Evolutionary conservation across 2,888 invertebrate species (phyloP).

Genomic region (Trichogramma evanescens): DNA sequence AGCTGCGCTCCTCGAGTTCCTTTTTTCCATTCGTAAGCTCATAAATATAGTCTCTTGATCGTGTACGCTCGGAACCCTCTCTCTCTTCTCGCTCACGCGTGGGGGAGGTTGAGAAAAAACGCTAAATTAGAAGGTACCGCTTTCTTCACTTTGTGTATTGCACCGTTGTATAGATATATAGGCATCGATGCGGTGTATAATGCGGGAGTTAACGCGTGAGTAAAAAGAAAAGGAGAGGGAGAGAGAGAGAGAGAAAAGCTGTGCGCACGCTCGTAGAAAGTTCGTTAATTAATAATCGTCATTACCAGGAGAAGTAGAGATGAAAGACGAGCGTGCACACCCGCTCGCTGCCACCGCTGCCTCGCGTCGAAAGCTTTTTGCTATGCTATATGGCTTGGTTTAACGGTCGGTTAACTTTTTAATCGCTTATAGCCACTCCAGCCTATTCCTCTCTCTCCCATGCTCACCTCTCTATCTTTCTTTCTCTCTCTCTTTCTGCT

Average conservation of each 20-base stretch:
- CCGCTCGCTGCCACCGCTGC: not conserved
- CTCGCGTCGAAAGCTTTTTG: too few species aligned
- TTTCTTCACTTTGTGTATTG: too few species aligned
- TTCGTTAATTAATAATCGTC: slow-evolving; percentile 16
- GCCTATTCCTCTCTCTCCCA: too few species aligned
- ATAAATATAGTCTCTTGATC: slow-evolving; percentile 2
- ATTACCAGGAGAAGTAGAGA: not conserved
- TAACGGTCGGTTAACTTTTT: slow-evolving; percentile 7
- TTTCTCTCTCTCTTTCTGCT: too few species aligned
- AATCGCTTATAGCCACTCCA: not conserved
- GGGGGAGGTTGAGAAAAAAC: not conserved
- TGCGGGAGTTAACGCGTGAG: too few species aligned
- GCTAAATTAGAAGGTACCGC: not conserved
- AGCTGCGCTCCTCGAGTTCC: not conserved
- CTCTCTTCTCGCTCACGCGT: too few species aligned
- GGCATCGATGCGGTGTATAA: too few species aligned
- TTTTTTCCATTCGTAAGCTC: not conserved
- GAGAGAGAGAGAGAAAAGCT: not conserved
- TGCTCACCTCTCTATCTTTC: too few species aligned
- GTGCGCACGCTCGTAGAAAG: not conserved
- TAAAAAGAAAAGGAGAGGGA: too few species aligned
- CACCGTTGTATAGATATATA: too few species aligned
- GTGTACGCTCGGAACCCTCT: too few species aligned
- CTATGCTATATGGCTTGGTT: not conserved
- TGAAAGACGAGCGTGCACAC: not conserved